Evolutionary conservation across 1,140 invertebrate genomes (phyloP).

Genomic region (Orchesella cincta): DNA sequence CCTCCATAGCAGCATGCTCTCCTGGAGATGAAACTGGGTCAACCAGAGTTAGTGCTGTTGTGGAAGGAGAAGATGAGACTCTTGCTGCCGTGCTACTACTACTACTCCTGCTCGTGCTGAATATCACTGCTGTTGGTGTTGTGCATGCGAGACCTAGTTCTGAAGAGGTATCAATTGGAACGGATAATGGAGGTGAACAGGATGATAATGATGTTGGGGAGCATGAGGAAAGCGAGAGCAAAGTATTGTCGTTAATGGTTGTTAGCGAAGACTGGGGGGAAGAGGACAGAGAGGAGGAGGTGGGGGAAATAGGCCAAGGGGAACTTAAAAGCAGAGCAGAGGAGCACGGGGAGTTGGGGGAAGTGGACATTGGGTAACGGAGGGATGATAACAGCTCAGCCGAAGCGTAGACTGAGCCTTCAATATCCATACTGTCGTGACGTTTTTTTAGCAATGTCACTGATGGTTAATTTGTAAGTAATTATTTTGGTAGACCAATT

Average conservation of each 20-base stretch:
- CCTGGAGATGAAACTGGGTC: slow-evolving; percentile 17
- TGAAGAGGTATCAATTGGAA: neutral
- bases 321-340: neutral
- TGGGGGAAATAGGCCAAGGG: neutral
- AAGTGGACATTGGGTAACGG: neutral
- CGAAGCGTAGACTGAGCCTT: neutral
- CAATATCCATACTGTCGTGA: slow-evolving; percentile 23
- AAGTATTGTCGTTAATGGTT: neutral
- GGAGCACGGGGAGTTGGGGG: neutral
- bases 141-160: neutral
- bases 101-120: neutral
- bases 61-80: neutral
- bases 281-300: neutral
- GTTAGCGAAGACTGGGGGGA: neutral
- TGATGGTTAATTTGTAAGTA: too few species aligned
- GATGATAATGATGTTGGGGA: neutral
- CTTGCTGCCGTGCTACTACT: neutral
- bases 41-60: neutral
- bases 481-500: too few species aligned
- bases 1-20: neutral
- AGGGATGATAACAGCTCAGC: neutral
- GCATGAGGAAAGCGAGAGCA: neutral
- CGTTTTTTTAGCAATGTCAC: too few species aligned
- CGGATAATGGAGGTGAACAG: neutral
- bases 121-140: neutral